phyloP scores from a whole-genome alignment of 2,113 vertebrate species.

The Egretta garzetta region DNA sequence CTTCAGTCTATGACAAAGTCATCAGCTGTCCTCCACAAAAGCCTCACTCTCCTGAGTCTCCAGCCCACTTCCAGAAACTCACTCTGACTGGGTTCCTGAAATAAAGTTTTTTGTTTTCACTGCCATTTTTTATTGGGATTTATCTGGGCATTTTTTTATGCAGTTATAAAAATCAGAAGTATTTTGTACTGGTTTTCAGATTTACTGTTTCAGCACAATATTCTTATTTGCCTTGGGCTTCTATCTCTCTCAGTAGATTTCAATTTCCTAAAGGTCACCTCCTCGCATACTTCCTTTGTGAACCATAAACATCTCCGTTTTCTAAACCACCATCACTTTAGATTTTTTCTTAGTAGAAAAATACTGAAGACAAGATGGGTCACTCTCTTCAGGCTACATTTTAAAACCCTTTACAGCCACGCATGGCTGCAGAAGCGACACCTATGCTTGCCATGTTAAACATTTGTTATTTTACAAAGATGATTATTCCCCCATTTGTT shows the following conservation, averaged over 20 bases:
- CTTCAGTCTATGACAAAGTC: background rate
- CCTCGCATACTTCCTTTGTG: background rate
- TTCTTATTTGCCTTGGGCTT: slow-evolving; percentile 12
- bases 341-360: background rate
- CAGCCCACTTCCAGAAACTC: background rate
- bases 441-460: background rate
- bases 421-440: background rate
- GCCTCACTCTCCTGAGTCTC: background rate
- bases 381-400: background rate
- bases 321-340: background rate
- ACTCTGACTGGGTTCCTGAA: background rate
- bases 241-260: background rate
- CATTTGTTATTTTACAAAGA: background rate
- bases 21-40: background rate
- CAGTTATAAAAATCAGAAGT: background rate
- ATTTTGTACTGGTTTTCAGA: background rate
- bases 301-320: background rate
- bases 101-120: background rate
- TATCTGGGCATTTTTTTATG: background rate
- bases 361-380: background rate
- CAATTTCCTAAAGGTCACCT: slow-evolving; percentile 45
- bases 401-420: background rate
- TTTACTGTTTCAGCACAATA: background rate
- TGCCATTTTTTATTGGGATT: background rate
- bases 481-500: background rate